Percentiles rank a stretch among this genome's conserved stretches.
Conservation (phyloP, 2,888 invertebrate genomes). For the Aphodius granarius region DNA sequence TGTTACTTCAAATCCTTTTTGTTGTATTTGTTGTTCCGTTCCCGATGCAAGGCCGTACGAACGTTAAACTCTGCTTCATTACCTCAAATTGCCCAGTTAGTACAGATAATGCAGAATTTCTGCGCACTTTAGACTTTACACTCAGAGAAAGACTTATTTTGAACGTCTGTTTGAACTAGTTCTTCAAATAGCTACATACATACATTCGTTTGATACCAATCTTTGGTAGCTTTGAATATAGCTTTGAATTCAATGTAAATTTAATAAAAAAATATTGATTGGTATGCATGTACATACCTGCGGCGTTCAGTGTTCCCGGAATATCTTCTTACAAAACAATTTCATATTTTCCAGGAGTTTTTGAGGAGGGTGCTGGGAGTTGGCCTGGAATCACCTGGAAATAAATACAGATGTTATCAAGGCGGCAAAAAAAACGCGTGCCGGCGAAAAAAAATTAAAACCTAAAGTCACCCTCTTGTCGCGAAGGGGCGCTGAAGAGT, state of each 20-base stretch:
- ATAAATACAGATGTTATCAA: not conserved
- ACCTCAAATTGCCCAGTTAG: not conserved
- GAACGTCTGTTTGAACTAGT: too few species aligned
- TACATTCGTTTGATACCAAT: too few species aligned
- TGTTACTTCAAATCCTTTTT: not conserved
- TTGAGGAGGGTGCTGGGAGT: not conserved
- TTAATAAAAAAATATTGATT: not conserved
- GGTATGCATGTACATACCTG: slow-evolving; percentile 6
- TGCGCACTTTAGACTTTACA: not conserved
- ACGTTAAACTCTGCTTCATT: not conserved
- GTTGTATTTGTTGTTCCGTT: not conserved
- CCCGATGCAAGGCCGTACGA: not conserved
- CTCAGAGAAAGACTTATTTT: not conserved
- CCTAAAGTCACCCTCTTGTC: not conserved
- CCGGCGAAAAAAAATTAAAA: not conserved
- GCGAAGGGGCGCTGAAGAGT: not conserved
- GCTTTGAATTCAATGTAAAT: too few species aligned
- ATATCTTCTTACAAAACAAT: slow-evolving; percentile 9
- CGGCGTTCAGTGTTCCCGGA: slow-evolving; percentile 7
- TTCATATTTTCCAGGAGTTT: slow-evolving; percentile 4
- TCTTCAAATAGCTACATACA: too few species aligned
- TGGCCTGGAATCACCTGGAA: not conserved
- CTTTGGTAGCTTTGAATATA: too few species aligned
- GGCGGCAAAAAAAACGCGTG: not conserved
- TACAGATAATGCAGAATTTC: not conserved